Base-by-base conservation (phyloP, 2,113 vertebrate species). In the Petroica traversi region DNA sequence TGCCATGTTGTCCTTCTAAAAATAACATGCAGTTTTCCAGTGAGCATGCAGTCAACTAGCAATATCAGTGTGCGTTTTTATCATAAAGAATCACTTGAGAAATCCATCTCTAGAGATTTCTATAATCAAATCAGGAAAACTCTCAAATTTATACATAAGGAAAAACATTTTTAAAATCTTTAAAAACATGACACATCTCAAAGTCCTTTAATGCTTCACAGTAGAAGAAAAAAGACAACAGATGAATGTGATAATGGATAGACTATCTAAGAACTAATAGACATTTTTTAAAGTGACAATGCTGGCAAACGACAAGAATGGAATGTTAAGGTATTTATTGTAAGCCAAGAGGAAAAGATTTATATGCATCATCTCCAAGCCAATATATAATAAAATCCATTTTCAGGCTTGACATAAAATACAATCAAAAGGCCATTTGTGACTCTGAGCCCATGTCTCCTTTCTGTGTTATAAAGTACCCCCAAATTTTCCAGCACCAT, bases 1-100 rank as follows among this genome's bases (percentile, higher is more conserved):
- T 97, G 93, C 95, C 93, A 97, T 84, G 92, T 97, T 97, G 96
- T 96, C 94, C 88, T 97, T 97, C 98, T 97, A 98, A 98, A 97
- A 97, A 95, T 97, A 97, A 88, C 93, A 94, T 97, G 85, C 91
- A 77, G 61, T 73, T 82, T 96, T 82, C 75, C 89, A 92, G 76
- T 95, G 93, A 92, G 96, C 92, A 83, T 92, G 76, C 94, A 96
- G 93, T 92, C 85, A 89, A 82, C 85, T 88, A 94, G 89, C 92
- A 88, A 76, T 93, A 91, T 93, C 69, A 91, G 51, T 88, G 63
- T 88, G 66, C 88, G 58, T 83, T 91, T 89, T 71, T 95, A 89
- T 88, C 46, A 14, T 74, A 94, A 83, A 69, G 88, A 84, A 85
- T 66, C 26, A 51, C 80, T 58, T 67, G 57, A 93, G 82, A 96